These are phyloP conservation scores for Plebejus melissa DNA, from an alignment of 2,888 invertebrate genomes.

Conservation along the genomic window DNA sequence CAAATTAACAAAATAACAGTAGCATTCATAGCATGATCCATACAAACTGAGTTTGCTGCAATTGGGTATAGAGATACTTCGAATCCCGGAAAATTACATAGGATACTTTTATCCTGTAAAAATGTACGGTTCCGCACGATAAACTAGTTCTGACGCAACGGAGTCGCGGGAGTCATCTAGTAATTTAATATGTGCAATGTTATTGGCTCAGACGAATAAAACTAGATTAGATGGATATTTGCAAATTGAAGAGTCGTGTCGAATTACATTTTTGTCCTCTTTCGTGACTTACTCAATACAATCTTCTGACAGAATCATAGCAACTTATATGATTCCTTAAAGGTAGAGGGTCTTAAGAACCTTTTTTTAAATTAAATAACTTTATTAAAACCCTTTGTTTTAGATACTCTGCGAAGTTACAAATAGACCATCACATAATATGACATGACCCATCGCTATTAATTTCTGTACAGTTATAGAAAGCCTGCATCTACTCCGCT, in stretches of 20 bases:
- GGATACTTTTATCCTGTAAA: too few relatives aligned
- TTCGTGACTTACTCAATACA: background rate
- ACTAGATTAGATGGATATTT: background rate
- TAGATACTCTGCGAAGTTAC: background rate
- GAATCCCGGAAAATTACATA: too few relatives aligned
- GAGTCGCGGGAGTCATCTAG: too few relatives aligned
- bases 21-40: too few relatives aligned
- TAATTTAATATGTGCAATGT: background rate
- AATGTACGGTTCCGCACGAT: too few relatives aligned
- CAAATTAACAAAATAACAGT: too few relatives aligned
- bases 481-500: background rate
- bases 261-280: background rate
- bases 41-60: too few relatives aligned
- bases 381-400: too few relatives aligned
- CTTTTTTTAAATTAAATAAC: too few relatives aligned
- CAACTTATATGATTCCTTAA: background rate
- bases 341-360: too few relatives aligned
- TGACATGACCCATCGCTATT: conserved; percentile 1
- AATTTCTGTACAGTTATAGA: conserved; percentile 11
- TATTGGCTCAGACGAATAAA: background rate
- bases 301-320: background rate
- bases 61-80: too few relatives aligned
- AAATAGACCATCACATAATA: background rate
- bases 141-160: too few relatives aligned
- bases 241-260: background rate